Base-by-base conservation (phyloP, 2,888 invertebrate species). In the Plagodis dolabraria region DNA sequence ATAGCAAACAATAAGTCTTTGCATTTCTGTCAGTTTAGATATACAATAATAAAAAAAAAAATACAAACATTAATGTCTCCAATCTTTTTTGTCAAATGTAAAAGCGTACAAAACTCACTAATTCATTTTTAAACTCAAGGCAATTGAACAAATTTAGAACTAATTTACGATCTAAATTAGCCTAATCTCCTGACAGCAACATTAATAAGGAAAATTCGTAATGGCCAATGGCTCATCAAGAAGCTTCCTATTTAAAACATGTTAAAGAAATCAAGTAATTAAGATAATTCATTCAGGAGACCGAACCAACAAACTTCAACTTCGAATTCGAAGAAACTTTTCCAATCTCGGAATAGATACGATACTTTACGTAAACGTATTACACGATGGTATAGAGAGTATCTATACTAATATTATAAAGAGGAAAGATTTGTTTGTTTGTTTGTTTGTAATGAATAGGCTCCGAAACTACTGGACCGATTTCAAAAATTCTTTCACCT, bases 271-370 rank as follows among this genome's bases (percentile, higher is more conserved):
- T 68, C 67, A 75, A 74, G 70, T 74, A 75, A 72, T 75, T 72
- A 73, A 68, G 72, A 72, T 75, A 69, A 75, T 73, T 75, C 72
- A 74, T 75, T 73, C 69, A 65, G 70, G 64, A 69, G 68, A 70
- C 62, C 64, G 66, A 64, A 61, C 66, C 54, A 59, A 55, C 56
- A 58, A 68, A 68, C 60, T 66, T 68, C 53, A 56, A 59, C 65
- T 69, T 56, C 64, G 68, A 67, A 71, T 70, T 70, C 62, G 65
- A 53, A 60, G 57, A 56, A 77, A 76, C 70, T 76, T 77, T 78
- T 75, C 72, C 75, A 76, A 78, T 76, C 72, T 72, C 53, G 64
- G 65, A 71, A 71, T 71, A 68, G 69, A 72, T 67, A 64, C 66
- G 22, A 22, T 22, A 63, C 68, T 70, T 67, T 69, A 67, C 55